Base-by-base conservation (phyloP, 2,888 invertebrate species). In the Mechanitis messenoides region DNA sequence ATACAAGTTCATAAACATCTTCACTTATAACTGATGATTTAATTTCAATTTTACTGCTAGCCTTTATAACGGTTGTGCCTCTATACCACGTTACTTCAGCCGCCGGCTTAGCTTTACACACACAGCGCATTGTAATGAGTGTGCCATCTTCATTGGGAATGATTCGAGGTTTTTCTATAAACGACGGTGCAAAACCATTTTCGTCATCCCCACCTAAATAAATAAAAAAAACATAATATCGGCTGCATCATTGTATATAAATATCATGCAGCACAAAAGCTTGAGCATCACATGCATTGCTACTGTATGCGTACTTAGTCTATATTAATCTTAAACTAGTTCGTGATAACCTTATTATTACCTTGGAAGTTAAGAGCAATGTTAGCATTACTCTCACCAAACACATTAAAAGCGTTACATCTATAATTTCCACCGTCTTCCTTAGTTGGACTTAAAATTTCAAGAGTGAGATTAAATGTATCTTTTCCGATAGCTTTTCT, bases 351-450 rank as follows among this genome's bases (percentile, higher is more conserved):
- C 71, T 71, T 71, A 9, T 68, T 69, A 74, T 93, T 95, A 97
- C 98, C 98, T 96, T 98, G 97, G 92, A 99, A 98, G 91, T 99
- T 99, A 82, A 99, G 95, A 83, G 98, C 97, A 92, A 99, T 99
- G 91, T 99, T 99, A 78, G 99, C 99, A 92, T 99, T 99, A 92
- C 98, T 98, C 93, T 99, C 99, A 88, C 99, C 99, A 90, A 95
- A 95, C 87, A 95, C 94, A 93, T 99, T 99, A 92, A 98, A 96
- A 78, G 99, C 99, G 90, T 98, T 98, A 92, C 99, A 99, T 82
- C 98, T 95, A 92, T 99, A 99, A 90, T 97, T 97, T 75, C 99
- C 99, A 78, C 98, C 99, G 89, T 99, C 99, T 80, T 96, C 95
- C 81, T 95, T 95, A 70, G 96, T 96, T 61, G 99, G 99, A 90